Conservation (phyloP, 2,113 vertebrate species). For the Cheilinus undulatus region DNA sequence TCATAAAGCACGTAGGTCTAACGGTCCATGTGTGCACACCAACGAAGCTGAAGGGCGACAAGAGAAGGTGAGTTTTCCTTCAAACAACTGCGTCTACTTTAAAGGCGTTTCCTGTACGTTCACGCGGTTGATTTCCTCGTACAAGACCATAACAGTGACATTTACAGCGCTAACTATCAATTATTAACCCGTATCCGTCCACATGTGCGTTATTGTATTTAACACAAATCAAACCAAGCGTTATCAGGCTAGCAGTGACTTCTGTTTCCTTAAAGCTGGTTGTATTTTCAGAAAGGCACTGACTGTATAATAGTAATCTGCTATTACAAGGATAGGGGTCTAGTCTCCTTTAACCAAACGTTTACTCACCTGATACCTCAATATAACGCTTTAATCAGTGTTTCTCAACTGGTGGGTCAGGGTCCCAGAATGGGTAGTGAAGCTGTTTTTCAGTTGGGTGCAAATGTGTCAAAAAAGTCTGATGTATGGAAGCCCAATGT, state of each 20-base stretch:
- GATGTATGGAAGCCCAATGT: too few relatives aligned
- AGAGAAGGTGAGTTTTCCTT: conserved; percentile 52
- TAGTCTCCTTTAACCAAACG: too few relatives aligned
- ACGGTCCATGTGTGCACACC: neutral
- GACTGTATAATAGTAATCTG: too few relatives aligned
- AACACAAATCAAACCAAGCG: neutral
- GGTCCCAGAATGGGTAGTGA: too few relatives aligned
- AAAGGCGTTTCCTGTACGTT: too few relatives aligned
- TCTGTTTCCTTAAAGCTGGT: too few relatives aligned
- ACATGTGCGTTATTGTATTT: neutral
- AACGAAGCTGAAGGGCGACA: neutral
- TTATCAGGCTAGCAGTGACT: neutral
- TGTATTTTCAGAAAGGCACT: too few relatives aligned
- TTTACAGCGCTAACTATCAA: conserved; percentile 6
- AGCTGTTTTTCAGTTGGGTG: too few relatives aligned
- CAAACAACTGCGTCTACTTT: too few relatives aligned
- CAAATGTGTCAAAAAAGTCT: too few relatives aligned
- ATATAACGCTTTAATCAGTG: neutral
- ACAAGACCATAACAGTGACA: neutral
- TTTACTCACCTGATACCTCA: neutral
- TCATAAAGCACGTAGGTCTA: neutral
- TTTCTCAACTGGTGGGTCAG: too few relatives aligned
- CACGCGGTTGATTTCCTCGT: neutral
- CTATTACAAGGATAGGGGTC: too few relatives aligned
- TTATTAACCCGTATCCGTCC: conserved; percentile 33